Base-by-base conservation (phyloP, 2,113 vertebrate genomes). In the Actinemys pallida region DNA sequence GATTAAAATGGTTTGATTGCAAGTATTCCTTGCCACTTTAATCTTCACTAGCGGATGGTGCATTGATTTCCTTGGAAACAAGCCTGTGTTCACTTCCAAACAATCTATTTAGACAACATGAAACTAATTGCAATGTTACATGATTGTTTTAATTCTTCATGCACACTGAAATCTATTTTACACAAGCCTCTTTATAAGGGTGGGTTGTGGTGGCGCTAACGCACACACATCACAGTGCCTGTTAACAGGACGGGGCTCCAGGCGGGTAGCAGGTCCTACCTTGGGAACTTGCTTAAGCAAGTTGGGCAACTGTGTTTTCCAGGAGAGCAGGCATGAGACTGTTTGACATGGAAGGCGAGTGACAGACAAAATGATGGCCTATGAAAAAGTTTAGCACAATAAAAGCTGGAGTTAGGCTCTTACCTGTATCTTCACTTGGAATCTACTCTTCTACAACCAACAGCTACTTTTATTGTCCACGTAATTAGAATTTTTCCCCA, bases 1-100 rank as follows among this genome's bases (percentile, higher is more conserved):
- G 95, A 97, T 97, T 96, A 97, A 98, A 98, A 96, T 91, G 95
- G 96, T 96, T 97, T 96, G 88, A 97, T 97, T 98, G 84, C 92
- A 97, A 93, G 93, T 93, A 97, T 93, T 95, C 79, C 96, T 96
- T 94, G 93, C 95, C 95, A 96, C 89, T 96, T 97, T 93, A 86
- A 92, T 97, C 90, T 97, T 90, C 96, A 94, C 35, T 47, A 87
- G 52, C 62, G 95, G 83, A 88, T 93, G 89, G 81, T 90, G 57
- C 84, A 97, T 83, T 5, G 31, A 12, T 90, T 81, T 22, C 79
- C 87, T 88, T 80, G 82, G 86, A 93, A 92, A 54, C 24, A 52
- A 92, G 59, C 62, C 53, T 94, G 89, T 72, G 81, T 24, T 54
- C 53, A 2, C 62, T 90, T 45, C 80, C n/a, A 65, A 88, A 86